Percentiles rank a stretch among this genome's conserved stretches.
Evolutionary conservation across 2,797 vertebrate species (phyloP).

Genomic region (Eutrigla gurnardus): DNA sequence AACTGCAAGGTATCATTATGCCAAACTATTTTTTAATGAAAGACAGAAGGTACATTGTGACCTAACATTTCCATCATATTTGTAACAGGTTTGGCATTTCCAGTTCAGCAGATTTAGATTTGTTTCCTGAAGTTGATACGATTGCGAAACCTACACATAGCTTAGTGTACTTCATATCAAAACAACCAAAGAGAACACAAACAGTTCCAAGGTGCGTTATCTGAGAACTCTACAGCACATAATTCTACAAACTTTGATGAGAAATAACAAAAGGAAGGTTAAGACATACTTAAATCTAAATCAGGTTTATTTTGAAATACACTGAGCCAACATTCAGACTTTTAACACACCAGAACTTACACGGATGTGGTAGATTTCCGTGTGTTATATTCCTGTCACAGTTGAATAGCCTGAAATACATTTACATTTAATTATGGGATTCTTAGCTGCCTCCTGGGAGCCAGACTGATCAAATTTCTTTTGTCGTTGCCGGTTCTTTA

Average conservation of each 20-base stretch:
- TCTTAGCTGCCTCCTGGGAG: background rate
- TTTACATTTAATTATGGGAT: background rate
- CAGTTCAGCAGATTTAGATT: background rate
- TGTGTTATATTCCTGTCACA: background rate
- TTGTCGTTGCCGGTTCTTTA: background rate
- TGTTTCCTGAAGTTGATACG: background rate
- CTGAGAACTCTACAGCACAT: background rate
- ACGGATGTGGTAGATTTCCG: no score
- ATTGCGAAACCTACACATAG: background rate
- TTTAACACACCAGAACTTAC: background rate
- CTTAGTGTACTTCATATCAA: background rate
- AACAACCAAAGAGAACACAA: no score
- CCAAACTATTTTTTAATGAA: background rate
- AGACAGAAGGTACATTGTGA: background rate
- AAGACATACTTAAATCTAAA: background rate
- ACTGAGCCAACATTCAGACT: background rate
- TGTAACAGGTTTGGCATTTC: background rate
- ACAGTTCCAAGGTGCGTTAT: background rate
- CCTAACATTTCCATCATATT: background rate
- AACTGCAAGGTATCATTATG: background rate
- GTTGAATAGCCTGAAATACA: background rate
- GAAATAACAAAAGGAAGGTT: background rate
- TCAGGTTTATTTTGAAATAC: background rate
- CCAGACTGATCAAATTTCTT: slow-evolving; percentile 5
- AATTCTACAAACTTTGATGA: background rate